Evolutionary conservation across 1,140 invertebrate species (phyloP), one percentile per base, ranked within the genome.

Genomic region (Stegodyphus dumicola): DNA sequence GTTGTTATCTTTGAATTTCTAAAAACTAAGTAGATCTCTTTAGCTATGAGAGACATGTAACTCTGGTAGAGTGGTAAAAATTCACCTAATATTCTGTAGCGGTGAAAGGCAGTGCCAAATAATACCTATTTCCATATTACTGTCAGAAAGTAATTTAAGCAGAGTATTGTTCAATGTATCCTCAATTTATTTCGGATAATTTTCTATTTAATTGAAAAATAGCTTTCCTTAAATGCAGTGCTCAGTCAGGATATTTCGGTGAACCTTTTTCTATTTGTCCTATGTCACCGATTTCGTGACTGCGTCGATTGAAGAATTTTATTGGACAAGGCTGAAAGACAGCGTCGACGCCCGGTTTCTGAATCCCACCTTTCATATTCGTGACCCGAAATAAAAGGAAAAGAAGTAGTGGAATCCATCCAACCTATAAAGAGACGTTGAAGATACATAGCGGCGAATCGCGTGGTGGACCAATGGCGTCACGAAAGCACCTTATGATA

Each of bases 141-240:
- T 33, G 33, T 33, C 3, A 33, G 33, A 33, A 33, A 33, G 33
- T 3, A 33, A 33, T 33, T 33, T 33, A 33, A 33, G 3, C 33
- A 33, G 33, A 33, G 33, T 33, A 3, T 10, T 2, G 15, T 15
- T 60, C 0, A 60, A 60, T 2, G 56, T 1, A 15, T 15, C 9
- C 15, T 1, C 56, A 60, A 60, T 60, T 60, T 60, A 60, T 60
- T 60, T 15, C 56, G 56, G 5, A 9, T 15, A 60, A 17, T 67
- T 67, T 60, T 67, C 65, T 7, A 67, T 6, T 67, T 67, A 67
- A 67, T 67, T 67, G 65, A 18, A 67, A 67, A 67, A 67, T 67
- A 17, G 1, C 15, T 18, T 67, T 17, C 65, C 65, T 17, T 60
- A 9, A 10, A 60, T 60, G 9, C 65, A 18, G 3, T 67, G 65